These are phyloP conservation scores for Danionella cerebrum DNA, from an alignment of 2,113 vertebrate genomes.

Conservation along the genomic window DNA sequence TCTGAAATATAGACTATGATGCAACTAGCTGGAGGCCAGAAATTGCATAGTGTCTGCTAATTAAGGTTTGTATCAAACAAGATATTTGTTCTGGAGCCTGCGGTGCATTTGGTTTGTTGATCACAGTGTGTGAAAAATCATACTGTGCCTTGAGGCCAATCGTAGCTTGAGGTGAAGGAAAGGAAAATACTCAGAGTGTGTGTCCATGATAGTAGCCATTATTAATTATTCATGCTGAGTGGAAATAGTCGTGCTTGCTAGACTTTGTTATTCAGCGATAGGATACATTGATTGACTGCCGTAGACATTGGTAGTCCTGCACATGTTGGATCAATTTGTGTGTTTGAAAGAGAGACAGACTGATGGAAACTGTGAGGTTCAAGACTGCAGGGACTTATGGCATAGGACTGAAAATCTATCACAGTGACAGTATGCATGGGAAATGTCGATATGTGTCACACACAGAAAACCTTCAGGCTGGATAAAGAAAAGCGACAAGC, in stretches of 20 bases:
- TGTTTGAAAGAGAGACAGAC: background rate
- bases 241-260: conserved; percentile 18
- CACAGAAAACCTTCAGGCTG: conserved; percentile 24
- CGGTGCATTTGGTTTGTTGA: background rate
- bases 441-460: conserved; percentile 30
- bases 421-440: conserved; percentile 20
- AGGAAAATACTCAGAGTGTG: background rate
- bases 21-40: background rate
- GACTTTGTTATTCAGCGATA: conserved; percentile 33
- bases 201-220: background rate
- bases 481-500: conserved; percentile 32
- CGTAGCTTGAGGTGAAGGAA: background rate
- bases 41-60: background rate
- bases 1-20: background rate
- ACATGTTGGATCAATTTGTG: conserved; percentile 15
- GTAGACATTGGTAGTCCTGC: conserved; percentile 8
- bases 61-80: conserved; percentile 6
- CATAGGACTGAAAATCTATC: conserved; percentile 38
- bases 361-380: conserved; percentile 12
- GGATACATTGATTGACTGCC: conserved; percentile 27
- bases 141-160: background rate
- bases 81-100: background rate
- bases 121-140: background rate
- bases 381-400: conserved; percentile 23
- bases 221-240: conserved; percentile 33